Base-by-base conservation (phyloP, 2,888 invertebrate genomes). In the Ferrisia virgata region DNA sequence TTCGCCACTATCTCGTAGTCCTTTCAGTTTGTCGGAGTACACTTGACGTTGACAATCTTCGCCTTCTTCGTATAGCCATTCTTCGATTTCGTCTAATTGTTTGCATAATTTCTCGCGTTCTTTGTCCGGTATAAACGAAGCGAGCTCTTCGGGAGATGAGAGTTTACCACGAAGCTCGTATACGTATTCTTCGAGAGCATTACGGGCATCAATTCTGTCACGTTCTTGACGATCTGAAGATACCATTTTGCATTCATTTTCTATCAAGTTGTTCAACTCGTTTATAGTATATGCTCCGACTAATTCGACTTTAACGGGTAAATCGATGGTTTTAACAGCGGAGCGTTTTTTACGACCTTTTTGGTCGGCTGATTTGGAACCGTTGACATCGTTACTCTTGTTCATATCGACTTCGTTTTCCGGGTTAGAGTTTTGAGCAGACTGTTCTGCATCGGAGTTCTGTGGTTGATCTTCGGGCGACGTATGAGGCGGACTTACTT, bases 1-100 rank as follows among this genome's bases (percentile, higher is more conserved):
- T 88, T 97, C 96, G 11, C 98, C 98, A 89, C 93, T 91, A 86
- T 92, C 91, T 90, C 94, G 90, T 15, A 92, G 88, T 22, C 89
- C 88, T 36, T 88, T 88, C 28, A 92, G 88, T 86, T 90, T 90
- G 72, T 92, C 90, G 22, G 90, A 88, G 87, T 93, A 93, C 43
- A 93, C 91, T 87, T 93, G 92, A 88, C 94, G 92, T 86, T 94
- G 93, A 88, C 97, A 96, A 88, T 98, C 96, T 89, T 98, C 98
- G 3, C 99, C 99, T 85, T 95, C 95, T 87, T 98, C 98, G 88
- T 99, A 99, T 22, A 99, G 90, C 99, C 99, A 99, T 88, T 95
- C 94, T 89, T 99, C 99, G 87, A 97, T 94, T 25, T 93, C 92
- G 87, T 95, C 95, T 43, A 99, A 91, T 86, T 93, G 91, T 85